phyloP scores from a whole-genome alignment of 2,113 vertebrate species.

The Haemorhous mexicanus region DNA sequence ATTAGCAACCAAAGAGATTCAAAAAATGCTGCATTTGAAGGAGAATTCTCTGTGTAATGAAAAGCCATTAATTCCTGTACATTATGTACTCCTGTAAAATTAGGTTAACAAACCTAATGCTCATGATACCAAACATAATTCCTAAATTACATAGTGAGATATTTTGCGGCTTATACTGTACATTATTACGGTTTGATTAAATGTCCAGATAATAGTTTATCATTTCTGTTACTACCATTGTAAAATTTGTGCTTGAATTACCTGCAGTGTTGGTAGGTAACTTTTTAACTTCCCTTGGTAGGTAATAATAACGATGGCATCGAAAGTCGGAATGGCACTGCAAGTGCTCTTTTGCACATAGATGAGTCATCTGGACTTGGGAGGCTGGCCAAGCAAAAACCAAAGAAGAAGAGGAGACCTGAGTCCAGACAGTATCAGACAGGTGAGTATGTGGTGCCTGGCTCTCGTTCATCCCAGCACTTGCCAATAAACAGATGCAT shows the following conservation, averaged over 20 bases:
- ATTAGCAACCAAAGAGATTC: neutral
- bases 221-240: neutral
- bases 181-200: neutral
- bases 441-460: conserved; percentile 73
- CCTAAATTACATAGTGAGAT: neutral
- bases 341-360: conserved; percentile 93
- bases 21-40: neutral
- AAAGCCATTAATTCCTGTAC: neutral
- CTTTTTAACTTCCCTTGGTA: conserved; percentile 60
- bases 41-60: neutral
- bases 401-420: conserved; percentile 89
- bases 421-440: conserved; percentile 97
- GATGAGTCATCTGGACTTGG: conserved; percentile 89
- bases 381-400: conserved; percentile 88
- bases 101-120: neutral
- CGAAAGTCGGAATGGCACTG: conserved; percentile 93
- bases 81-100: neutral
- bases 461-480: rapidly evolving
- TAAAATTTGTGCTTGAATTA: neutral
- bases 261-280: conserved; percentile 42
- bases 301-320: conserved; percentile 88
- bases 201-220: neutral
- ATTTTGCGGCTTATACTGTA: neutral
- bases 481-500: neutral
- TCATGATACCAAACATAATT: neutral